These are phyloP conservation scores for Paralvinella palmiformis DNA, from an alignment of 1,140 invertebrate genomes.

Conservation along the genomic window DNA sequence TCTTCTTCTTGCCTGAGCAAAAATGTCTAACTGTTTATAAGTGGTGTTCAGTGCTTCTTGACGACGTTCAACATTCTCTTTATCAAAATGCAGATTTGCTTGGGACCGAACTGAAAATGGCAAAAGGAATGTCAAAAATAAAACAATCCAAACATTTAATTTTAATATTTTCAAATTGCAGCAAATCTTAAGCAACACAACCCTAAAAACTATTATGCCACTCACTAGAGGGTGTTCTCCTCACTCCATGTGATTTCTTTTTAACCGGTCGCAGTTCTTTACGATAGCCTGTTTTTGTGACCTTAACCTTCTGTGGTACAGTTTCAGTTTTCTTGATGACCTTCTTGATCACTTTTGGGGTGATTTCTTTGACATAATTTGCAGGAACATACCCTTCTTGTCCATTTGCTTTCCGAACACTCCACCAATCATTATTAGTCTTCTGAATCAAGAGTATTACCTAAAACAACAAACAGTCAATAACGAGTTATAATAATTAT, in stretches of 20 bases:
- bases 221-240: background rate
- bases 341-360: conserved; percentile 75
- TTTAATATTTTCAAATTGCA: background rate
- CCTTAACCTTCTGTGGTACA: conserved; percentile 72
- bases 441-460: conserved; percentile 87
- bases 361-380: conserved; percentile 91
- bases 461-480: too few relatives aligned
- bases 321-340: conserved; percentile 77
- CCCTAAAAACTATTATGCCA: too few relatives aligned
- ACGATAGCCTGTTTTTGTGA: conserved; percentile 84
- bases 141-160: background rate
- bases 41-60: conserved; percentile 73
- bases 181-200: background rate
- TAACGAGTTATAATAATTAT: too few relatives aligned
- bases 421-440: conserved; percentile 98
- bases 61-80: conserved; percentile 75
- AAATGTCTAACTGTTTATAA: conserved; percentile 72
- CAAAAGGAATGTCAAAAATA: background rate
- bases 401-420: conserved; percentile 82
- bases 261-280: conserved; percentile 44
- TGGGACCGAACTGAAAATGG: conserved; percentile 43
- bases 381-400: conserved; percentile 94
- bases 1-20: conserved; percentile 59
- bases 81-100: conserved; percentile 54
- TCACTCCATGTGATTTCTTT: conserved; percentile 27